These are phyloP conservation scores for Pseudomyrmex sp. DNA, from an alignment of 1,140 invertebrate genomes.

Conservation along the genomic window DNA sequence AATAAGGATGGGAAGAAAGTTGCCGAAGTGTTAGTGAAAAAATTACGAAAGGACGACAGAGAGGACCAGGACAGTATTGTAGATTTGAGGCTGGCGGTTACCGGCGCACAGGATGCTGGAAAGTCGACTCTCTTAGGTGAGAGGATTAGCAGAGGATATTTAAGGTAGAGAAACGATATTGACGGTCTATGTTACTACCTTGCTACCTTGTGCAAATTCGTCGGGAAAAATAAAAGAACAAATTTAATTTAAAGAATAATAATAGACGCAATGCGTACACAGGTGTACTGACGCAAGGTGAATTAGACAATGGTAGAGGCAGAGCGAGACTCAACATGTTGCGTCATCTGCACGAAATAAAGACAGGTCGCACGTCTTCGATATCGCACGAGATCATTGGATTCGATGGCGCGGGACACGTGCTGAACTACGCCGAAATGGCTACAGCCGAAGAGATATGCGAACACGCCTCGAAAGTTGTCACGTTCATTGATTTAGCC, in stretches of 20 bases:
- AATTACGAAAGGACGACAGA: conserved; percentile 91
- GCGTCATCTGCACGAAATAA: conserved; percentile 98
- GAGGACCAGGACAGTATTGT: conserved; percentile 94
- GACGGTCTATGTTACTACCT: conserved; percentile 61
- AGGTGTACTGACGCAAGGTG: conserved; percentile 97
- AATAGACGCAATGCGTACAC: conserved; percentile 23
- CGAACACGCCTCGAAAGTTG: conserved; percentile 94
- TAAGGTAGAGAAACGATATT: conserved; percentile 71
- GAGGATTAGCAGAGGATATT: conserved; percentile 75
- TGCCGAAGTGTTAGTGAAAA: conserved; percentile 95
- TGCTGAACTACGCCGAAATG: conserved; percentile 94
- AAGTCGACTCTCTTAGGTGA: conserved; percentile 94
- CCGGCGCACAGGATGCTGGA: conserved; percentile 97
- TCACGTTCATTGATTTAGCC: conserved; percentile 98
- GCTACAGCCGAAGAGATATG: conserved; percentile 98
- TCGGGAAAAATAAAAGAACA: neutral
- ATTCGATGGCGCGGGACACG: conserved; percentile 91
- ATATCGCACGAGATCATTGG: conserved; percentile 98
- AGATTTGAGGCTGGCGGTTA: conserved; percentile 95
- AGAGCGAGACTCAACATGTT: conserved; percentile 98
- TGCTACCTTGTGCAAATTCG: neutral
- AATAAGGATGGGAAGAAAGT: conserved; percentile 85
- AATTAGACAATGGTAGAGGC: conserved; percentile 97
- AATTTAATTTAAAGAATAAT: conserved; percentile 17
- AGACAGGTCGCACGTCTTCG: conserved; percentile 97